Conservation (phyloP, 2,113 vertebrate genomes). For the Panthera tigris region DNA sequence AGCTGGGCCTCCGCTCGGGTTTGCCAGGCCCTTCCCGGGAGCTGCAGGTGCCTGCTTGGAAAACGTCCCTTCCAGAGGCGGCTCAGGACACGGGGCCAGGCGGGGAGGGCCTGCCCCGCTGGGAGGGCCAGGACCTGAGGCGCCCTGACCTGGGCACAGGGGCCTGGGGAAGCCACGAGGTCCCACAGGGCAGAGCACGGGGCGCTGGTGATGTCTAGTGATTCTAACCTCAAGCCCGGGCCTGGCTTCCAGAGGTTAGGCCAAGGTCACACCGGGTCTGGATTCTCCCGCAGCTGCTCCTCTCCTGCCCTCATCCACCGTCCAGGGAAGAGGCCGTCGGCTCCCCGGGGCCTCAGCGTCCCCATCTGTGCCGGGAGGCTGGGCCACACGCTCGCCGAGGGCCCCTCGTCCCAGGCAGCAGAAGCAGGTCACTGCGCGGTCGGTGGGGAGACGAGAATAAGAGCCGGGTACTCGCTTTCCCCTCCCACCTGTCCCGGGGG, state of each 20-base stretch:
- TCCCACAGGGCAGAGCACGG: rapidly evolving
- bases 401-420: background rate
- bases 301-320: background rate
- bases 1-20: rapidly evolving
- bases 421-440: background rate
- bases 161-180: background rate
- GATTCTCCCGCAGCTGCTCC: rapidly evolving
- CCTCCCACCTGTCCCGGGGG: background rate
- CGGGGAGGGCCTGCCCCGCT: rapidly evolving
- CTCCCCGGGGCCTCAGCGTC: background rate
- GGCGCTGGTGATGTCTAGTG: rapidly evolving
- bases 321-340: background rate
- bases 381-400: background rate
- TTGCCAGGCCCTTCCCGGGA: background rate
- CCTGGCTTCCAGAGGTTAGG: background rate
- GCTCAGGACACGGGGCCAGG: background rate
- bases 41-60: rapidly evolving
- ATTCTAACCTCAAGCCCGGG: background rate
- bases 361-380: background rate
- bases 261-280: background rate
- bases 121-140: background rate
- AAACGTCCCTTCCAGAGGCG: background rate
- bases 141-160: background rate
- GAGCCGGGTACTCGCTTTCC: rapidly evolving
- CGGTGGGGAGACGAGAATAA: background rate